Evolutionary conservation across 2,113 vertebrate genomes (phyloP).

Genomic region (Motacilla alba): DNA sequence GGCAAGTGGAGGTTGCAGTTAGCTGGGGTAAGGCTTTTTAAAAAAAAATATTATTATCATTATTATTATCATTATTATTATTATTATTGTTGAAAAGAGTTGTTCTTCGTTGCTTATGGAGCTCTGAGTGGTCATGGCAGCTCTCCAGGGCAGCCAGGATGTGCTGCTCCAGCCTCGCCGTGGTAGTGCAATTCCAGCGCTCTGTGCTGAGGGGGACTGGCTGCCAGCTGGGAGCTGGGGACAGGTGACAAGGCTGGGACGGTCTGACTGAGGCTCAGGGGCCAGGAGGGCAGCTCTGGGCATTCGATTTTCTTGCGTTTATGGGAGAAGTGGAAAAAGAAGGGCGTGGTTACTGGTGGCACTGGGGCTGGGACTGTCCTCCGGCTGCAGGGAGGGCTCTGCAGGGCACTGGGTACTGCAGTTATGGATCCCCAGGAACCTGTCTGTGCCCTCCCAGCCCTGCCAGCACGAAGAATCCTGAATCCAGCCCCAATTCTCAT

Average conservation of each 20-base stretch:
- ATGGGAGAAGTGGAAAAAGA: neutral
- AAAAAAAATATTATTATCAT: neutral
- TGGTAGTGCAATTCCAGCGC: constrained; percentile 22
- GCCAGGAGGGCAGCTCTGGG: neutral
- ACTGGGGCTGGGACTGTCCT: neutral
- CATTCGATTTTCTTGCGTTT: rapidly evolving
- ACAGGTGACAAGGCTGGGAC: rapidly evolving
- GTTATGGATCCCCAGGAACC: rapidly evolving
- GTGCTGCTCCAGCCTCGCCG: neutral
- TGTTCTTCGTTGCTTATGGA: neutral
- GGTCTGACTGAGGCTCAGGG: neutral
- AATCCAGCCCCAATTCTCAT: neutral
- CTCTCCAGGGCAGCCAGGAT: neutral
- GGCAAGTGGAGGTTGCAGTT: constrained; percentile 45
- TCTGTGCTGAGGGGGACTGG: neutral
- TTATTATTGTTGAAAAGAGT: neutral
- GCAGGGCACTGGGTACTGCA: neutral
- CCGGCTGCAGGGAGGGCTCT: neutral
- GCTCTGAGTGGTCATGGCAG: constrained; percentile 20
- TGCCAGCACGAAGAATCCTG: rapidly evolving
- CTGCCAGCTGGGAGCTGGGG: constrained; percentile 8
- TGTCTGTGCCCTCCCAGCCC: neutral
- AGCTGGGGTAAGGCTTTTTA: constrained; percentile 6
- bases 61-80: rapidly evolving
- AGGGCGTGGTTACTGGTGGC: neutral